These are phyloP conservation scores for Drosophila sechellia DNA, from an alignment of 1,140 invertebrate species.

Conservation along the genomic window DNA sequence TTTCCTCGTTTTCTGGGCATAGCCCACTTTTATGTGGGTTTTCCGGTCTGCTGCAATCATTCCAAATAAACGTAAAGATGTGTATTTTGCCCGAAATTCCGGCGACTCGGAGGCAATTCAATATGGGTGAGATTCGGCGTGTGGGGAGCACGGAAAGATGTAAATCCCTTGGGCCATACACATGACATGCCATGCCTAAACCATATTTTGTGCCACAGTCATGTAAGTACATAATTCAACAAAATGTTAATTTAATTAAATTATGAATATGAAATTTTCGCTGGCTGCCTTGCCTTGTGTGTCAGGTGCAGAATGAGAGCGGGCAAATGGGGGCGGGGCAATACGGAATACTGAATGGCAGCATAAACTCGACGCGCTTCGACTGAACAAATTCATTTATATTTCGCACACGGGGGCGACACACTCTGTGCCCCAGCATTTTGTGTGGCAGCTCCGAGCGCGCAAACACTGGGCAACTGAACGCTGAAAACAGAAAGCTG, in stretches of 20 bases:
- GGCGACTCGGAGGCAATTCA: constrained; percentile 36
- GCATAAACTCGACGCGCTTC: constrained; percentile 58
- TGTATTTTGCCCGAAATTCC: constrained; percentile 2
- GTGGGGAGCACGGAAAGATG: constrained; percentile 7
- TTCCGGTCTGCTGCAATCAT: constrained; percentile 63
- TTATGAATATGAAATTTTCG: constrained; percentile 76
- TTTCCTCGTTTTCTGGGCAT: constrained; percentile 6
- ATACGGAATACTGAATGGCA: constrained; percentile 66
- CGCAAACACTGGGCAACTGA: constrained; percentile 21
- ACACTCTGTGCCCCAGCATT: constrained; percentile 24
- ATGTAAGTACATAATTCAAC: constrained; percentile 71
- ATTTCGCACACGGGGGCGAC: constrained; percentile 47
- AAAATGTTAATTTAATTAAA: constrained; percentile 81
- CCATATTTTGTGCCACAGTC: constrained; percentile 50
- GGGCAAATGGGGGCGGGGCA: neutral
- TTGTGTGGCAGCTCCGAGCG: constrained; percentile 44
- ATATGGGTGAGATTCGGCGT: constrained; percentile 14
- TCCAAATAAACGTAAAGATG: constrained; percentile 16
- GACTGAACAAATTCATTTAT: constrained; percentile 76
- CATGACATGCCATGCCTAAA: constrained; percentile 40
- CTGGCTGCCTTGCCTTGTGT: constrained; percentile 35
- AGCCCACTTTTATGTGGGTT: constrained; percentile 39
- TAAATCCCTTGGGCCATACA: constrained; percentile 45
- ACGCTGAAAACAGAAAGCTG: constrained; percentile 7
- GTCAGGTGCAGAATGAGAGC: constrained; percentile 13